Evolutionary conservation across 2,113 vertebrate species (phyloP), one percentile per base, ranked within the genome.

Genomic region (Melanerpes aurifrons): DNA sequence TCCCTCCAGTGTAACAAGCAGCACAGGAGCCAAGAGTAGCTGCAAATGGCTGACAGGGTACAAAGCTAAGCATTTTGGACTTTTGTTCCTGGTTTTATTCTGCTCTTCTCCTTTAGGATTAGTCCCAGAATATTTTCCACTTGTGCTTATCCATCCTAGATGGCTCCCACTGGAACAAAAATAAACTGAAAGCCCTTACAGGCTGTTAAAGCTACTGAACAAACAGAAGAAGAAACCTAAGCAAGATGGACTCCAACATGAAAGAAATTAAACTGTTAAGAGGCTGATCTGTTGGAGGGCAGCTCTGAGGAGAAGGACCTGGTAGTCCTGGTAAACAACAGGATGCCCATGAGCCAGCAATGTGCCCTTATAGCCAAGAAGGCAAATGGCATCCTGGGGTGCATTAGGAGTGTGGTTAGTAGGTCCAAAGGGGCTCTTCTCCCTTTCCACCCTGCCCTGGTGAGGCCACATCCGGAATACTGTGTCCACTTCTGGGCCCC

Each of bases 211-310:
- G 47, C 45, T 63, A 63, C 64, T 70, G 43, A 77, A 79, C 67
- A 90, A 84, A 92, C 53, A 95, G 67, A 86, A 94, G n/a, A 59
- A 94, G 57, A 70, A 87, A 76, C 8, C 2, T 7, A 70, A 9
- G 59, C 11, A 76, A 74, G 54, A 62, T 32, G 32, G 64, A 87
- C 79, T 68, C 32, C 18, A 64, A 54, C 35, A 90, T 12, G 61
- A 70, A 84, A 75, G 54, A 90, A 67, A 19, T 21, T 20, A 5
- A 9, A 48, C 48, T 48, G 48, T 20, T 19, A 48, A 20, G 48
- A 20, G 19, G 20, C 19, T 48, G 48, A 48, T 19, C 48, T 48
- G 19, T 48, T 48, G 19, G 20, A 48, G 48, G 21, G 48, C 48
- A 48, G 48, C 18, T 48, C 48, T 48, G 48, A 20, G 48, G 48